Evolutionary conservation across 1,140 invertebrate genomes (phyloP).

Genomic region (Cherax destructor): DNA sequence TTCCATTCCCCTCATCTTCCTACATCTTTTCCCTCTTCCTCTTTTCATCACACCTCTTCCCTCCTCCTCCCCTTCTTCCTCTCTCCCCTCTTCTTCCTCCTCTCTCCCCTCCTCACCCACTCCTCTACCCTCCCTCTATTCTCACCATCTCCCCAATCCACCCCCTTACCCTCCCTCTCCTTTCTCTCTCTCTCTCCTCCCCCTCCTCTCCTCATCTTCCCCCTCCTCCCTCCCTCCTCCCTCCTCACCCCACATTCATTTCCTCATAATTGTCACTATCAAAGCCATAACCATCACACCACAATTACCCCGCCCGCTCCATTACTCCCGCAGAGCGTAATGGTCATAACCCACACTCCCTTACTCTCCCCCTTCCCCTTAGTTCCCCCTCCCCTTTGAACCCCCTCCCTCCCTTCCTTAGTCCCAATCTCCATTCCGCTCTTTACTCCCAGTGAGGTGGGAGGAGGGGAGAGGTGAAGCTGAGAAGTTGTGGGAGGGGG

Average conservation of each 20-base stretch:
- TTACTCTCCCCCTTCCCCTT: background rate
- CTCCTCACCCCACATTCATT: background rate
- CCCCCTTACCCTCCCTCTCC: background rate
- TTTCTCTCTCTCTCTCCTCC: background rate
- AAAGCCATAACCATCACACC: background rate
- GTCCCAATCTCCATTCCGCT: background rate
- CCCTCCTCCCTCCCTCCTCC: background rate
- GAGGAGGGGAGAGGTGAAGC: no score
- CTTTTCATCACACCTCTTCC: background rate
- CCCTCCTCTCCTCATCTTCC: background rate
- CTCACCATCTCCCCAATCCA: background rate
- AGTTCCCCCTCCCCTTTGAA: background rate
- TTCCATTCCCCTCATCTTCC: background rate
- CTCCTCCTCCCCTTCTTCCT: background rate
- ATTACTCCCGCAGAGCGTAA: background rate
- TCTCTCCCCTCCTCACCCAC: background rate
- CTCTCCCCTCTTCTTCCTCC: background rate
- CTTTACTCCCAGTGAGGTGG: no score
- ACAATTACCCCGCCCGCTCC: conserved; percentile 1
- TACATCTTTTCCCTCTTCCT: background rate
- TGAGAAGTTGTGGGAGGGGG: no score
- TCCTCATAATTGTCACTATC: conserved; percentile 1
- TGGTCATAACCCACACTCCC: background rate
- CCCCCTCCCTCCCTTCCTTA: background rate
- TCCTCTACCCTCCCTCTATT: background rate